Evolutionary conservation across 2,113 vertebrate species (phyloP).

Genomic region (Pardalotus punctatus): DNA sequence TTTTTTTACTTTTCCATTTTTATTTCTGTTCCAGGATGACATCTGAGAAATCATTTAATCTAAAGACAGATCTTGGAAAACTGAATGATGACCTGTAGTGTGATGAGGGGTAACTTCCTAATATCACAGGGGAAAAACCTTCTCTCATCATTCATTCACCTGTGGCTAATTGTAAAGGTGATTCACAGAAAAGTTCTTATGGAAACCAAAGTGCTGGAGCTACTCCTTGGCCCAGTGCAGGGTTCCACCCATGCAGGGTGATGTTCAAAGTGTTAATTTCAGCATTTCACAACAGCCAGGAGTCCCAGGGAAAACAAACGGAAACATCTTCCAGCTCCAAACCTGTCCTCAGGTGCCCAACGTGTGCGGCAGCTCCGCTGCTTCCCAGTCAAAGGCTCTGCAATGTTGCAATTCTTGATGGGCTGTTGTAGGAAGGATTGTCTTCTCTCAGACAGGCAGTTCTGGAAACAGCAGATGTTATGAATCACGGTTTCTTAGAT

Average conservation of each 20-base stretch:
- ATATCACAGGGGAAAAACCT: neutral
- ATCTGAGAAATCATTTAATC: neutral
- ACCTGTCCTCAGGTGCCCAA: rapidly evolving
- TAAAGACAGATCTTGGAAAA: neutral
- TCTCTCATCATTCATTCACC: neutral
- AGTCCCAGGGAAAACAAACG: neutral
- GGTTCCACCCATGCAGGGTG: neutral
- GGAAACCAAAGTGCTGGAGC: neutral
- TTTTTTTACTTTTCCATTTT: rapidly evolving
- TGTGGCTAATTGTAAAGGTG: neutral
- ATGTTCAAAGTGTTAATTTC: neutral
- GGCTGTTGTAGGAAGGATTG: neutral
- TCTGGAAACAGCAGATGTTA: neutral
- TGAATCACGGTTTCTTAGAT: neutral
- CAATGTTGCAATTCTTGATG: neutral
- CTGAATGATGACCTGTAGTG: neutral
- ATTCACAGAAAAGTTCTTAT: neutral
- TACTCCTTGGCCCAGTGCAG: neutral
- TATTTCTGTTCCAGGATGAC: neutral
- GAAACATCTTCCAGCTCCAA: neutral
- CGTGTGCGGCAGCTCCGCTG: neutral
- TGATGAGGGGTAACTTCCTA: neutral
- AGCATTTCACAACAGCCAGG: neutral
- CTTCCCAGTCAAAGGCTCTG: neutral
- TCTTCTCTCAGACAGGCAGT: neutral